phyloP scores from a whole-genome alignment of 2,888 invertebrate genomes.

The Caenorhabditis parvicauda region DNA sequence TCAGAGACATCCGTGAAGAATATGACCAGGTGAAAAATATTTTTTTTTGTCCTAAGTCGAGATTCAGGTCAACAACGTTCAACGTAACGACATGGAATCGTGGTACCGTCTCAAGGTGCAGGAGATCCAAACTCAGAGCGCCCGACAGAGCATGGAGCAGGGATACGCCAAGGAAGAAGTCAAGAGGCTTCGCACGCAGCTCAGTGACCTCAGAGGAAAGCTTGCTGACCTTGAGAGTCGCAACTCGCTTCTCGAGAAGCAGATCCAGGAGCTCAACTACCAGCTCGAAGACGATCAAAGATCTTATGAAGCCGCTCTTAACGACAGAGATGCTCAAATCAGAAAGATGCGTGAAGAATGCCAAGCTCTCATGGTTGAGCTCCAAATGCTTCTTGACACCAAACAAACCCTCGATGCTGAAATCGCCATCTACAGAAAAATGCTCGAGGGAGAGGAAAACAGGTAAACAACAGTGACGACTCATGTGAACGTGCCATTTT shows the following conservation, averaged over 20 bases:
- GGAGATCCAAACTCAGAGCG: conserved; percentile 66
- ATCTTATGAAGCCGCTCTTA: conserved; percentile 63
- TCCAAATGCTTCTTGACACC: conserved; percentile 64
- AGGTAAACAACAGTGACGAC: too few relatives aligned
- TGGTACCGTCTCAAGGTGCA: conserved; percentile 67
- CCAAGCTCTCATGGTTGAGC: conserved; percentile 62
- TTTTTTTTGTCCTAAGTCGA: not conserved
- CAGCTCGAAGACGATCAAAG: conserved; percentile 65
- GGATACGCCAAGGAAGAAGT: conserved; percentile 66
- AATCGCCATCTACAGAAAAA: conserved; percentile 68
- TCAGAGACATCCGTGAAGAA: conserved; percentile 66
- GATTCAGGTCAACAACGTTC: conserved; percentile 57
- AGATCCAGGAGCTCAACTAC: conserved; percentile 64
- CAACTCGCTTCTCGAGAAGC: conserved; percentile 65
- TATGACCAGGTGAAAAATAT: conserved; percentile 64
- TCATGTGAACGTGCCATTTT: too few relatives aligned
- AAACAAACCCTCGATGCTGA: conserved; percentile 68
- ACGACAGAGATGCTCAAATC: conserved; percentile 56
- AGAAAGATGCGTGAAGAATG: conserved; percentile 60
- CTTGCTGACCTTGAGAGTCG: conserved; percentile 66
- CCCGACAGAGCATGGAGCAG: conserved; percentile 65
- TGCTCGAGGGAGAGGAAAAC: conserved; percentile 68
- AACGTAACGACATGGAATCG: conserved; percentile 66
- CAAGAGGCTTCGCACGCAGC: conserved; percentile 64
- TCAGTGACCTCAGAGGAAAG: conserved; percentile 64